Conservation (phyloP, 2,888 invertebrate species). For the Drosophila subsilvestris region DNA sequence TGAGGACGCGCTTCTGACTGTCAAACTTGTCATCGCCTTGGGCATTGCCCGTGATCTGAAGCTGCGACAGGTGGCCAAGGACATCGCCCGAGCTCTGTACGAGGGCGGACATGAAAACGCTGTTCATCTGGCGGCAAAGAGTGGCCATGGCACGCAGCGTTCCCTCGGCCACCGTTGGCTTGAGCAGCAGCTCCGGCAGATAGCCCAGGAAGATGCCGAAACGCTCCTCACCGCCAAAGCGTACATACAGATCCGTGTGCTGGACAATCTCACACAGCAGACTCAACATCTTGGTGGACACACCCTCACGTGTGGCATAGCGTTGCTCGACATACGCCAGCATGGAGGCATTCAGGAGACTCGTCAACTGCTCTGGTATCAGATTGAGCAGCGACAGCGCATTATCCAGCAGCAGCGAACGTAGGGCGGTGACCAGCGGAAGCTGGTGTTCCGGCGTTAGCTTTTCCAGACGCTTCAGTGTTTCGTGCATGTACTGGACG, state of each 20-base stretch:
- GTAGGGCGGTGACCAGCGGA: constrained; percentile 69
- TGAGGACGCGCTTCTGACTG: constrained; percentile 85
- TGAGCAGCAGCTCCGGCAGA: constrained; percentile 86
- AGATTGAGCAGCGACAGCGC: constrained; percentile 58
- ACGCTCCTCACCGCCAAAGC: constrained; percentile 74
- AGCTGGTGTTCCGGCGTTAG: constrained; percentile 59
- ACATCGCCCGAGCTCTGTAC: constrained; percentile 84
- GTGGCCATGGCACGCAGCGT: constrained; percentile 86
- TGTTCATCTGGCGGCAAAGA: constrained; percentile 86
- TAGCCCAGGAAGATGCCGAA: constrained; percentile 86
- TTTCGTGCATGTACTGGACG: constrained; percentile 45
- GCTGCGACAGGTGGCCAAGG: constrained; percentile 81
- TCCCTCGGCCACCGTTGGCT: constrained; percentile 85
- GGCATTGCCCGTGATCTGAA: constrained; percentile 81
- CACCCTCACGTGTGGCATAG: constrained; percentile 70
- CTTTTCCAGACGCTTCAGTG: constrained; percentile 47
- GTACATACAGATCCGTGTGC: constrained; percentile 81
- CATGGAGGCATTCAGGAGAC: constrained; percentile 75
- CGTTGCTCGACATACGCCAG: constrained; percentile 68
- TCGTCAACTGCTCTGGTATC: constrained; percentile 65
- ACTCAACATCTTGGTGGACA: constrained; percentile 83
- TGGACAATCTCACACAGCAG: constrained; percentile 85
- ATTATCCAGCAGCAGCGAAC: constrained; percentile 68
- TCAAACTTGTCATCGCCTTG: constrained; percentile 64
- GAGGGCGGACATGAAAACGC: constrained; percentile 85